Conservation (phyloP, 2,888 invertebrate genomes). For the Xestia xanthographa region DNA sequence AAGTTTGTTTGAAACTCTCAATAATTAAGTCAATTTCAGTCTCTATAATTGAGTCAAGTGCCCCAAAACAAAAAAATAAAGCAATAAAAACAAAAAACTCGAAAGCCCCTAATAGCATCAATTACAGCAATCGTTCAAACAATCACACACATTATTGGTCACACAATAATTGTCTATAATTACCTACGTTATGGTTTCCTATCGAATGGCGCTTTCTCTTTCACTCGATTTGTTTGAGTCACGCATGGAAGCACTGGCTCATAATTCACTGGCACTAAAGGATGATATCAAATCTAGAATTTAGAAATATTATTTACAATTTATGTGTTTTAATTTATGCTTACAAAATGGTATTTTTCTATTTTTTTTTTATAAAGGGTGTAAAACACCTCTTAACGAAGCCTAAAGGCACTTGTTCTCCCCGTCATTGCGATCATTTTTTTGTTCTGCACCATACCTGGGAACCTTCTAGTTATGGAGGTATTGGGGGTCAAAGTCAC, state of each 20-base stretch:
- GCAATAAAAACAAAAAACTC: not conserved
- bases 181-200: slow-evolving; percentile 25
- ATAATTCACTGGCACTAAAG: not conserved
- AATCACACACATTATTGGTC: slow-evolving; percentile 31
- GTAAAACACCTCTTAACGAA: too few relatives aligned
- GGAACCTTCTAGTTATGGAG: too few relatives aligned
- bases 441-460: too few relatives aligned
- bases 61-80: slow-evolving; percentile 1
- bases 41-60: not conserved
- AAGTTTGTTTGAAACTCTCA: not conserved
- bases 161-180: slow-evolving; percentile 37
- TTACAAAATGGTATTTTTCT: too few relatives aligned
- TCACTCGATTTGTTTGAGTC: slow-evolving; percentile 22
- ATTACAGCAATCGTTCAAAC: slow-evolving; percentile 24
- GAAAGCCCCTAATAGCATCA: slow-evolving; percentile 13
- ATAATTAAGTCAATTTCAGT: not conserved
- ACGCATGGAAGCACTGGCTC: slow-evolving; percentile 26
- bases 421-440: too few relatives aligned
- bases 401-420: too few relatives aligned
- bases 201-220: slow-evolving; percentile 21
- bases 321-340: too few relatives aligned
- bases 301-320: too few relatives aligned
- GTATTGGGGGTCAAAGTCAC: too few relatives aligned
- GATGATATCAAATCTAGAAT: not conserved
- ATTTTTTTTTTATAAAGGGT: too few relatives aligned